phyloP scores from a whole-genome alignment of 2,797 vertebrate genomes.

The Ceyx erithaca region DNA sequence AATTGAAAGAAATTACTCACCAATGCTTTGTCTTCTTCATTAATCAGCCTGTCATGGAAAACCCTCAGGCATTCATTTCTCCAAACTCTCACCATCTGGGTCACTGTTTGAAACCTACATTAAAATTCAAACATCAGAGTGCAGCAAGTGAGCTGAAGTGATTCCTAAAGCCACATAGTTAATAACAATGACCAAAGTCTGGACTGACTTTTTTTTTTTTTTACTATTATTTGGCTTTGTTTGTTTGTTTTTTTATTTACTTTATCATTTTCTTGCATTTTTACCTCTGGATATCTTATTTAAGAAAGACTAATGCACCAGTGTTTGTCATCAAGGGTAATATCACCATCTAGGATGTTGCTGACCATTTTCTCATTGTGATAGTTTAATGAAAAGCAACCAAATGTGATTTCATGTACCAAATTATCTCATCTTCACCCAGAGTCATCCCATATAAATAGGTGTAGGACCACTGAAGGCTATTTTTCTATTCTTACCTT shows the following conservation, averaged over 20 bases:
- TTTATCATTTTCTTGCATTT: neutral
- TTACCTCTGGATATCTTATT: neutral
- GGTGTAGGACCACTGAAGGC: neutral
- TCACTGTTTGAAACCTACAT: conserved; percentile 86
- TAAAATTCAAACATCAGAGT: neutral
- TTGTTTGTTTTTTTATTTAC: too few species aligned
- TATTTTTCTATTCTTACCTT: conserved; percentile 79
- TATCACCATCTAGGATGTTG: neutral
- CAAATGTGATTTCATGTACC: neutral
- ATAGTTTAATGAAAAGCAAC: neutral
- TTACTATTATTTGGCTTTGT: neutral
- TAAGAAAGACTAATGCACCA: neutral
- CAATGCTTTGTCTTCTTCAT: conserved; percentile 88
- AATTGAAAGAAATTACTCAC: conserved; percentile 75
- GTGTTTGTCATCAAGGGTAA: neutral
- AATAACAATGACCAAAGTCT: neutral
- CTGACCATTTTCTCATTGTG: neutral
- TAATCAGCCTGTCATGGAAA: conserved; percentile 94
- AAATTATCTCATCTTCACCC: neutral
- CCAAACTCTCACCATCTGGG: conserved; percentile 95
- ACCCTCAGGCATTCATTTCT: conserved; percentile 95
- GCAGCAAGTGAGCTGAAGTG: neutral
- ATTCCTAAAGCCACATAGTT: neutral
- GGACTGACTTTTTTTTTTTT: neutral
- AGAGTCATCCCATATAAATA: neutral